Conservation (phyloP, 2,113 vertebrate genomes). For the Oxyura jamaicensis region DNA sequence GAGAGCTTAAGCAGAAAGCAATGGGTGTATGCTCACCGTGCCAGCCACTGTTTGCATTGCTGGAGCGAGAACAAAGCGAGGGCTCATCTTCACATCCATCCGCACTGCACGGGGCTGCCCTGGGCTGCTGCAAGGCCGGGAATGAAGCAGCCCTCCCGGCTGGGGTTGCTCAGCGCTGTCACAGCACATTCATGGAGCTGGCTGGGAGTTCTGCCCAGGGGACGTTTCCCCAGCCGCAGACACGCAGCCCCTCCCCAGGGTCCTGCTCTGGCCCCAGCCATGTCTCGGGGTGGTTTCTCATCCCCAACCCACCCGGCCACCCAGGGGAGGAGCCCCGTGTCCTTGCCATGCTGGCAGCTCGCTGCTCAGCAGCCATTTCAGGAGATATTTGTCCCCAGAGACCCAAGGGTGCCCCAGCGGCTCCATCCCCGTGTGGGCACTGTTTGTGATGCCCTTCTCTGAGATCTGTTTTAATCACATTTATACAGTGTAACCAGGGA, state of each 20-base stretch:
- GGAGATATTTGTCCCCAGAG: not conserved
- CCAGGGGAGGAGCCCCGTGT: not conserved
- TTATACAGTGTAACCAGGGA: conserved; percentile 51
- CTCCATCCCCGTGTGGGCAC: not conserved
- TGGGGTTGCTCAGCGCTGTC: rapidly evolving
- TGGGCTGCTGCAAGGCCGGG: not conserved
- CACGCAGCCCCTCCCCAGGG: rapidly evolving
- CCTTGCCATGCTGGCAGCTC: not conserved
- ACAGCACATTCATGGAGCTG: rapidly evolving
- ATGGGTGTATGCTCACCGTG: not conserved
- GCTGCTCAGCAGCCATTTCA: not conserved
- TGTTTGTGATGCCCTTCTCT: not conserved
- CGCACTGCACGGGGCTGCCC: rapidly evolving
- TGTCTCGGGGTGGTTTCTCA: rapidly evolving
- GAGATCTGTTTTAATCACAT: conserved; percentile 71
- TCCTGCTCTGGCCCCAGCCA: not conserved
- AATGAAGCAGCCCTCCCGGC: not conserved
- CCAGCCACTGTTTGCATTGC: conserved; percentile 31
- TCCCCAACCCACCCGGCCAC: rapidly evolving
- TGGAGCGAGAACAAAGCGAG: not conserved
- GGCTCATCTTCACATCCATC: not conserved
- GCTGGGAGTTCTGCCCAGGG: rapidly evolving
- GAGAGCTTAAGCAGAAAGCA: conserved; percentile 49
- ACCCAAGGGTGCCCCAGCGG: rapidly evolving
- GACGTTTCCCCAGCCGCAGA: not conserved